Conservation (phyloP, 2,888 invertebrate genomes). For the Ochropleura plecta region DNA sequence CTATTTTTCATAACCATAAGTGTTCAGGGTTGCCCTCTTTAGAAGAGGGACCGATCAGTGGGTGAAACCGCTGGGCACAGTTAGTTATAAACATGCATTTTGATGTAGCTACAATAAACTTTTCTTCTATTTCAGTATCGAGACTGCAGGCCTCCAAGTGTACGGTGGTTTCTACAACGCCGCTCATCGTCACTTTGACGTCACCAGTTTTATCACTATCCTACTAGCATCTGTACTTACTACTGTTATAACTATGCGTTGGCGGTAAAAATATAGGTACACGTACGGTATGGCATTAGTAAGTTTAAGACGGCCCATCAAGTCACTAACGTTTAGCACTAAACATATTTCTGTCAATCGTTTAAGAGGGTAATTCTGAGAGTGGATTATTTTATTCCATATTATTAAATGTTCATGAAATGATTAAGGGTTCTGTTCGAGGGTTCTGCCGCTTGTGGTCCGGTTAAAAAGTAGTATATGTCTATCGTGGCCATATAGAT, state of each 20-base stretch:
- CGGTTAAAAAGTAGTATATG: neutral
- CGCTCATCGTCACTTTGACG: constrained; percentile 80
- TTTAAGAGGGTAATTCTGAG: neutral
- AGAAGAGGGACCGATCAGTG: too few species aligned
- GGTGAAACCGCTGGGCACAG: too few species aligned
- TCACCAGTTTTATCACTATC: constrained; percentile 80
- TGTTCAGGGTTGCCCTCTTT: too few species aligned
- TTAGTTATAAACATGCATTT: neutral
- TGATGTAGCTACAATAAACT: neutral
- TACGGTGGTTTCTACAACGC: constrained; percentile 95
- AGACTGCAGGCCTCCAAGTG: constrained; percentile 96
- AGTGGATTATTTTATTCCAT: neutral
- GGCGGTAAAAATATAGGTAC: constrained; percentile 66
- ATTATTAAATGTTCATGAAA: neutral
- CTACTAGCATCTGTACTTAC: constrained; percentile 78
- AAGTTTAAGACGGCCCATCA: neutral
- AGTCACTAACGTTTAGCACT: neutral
- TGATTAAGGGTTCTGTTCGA: too few species aligned
- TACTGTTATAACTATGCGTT: constrained; percentile 73
- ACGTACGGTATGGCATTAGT: neutral
- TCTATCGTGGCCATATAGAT: neutral
- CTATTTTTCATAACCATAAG: too few species aligned
- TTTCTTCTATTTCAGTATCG: constrained; percentile 91
- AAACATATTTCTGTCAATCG: neutral
- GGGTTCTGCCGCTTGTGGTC: neutral